These are phyloP conservation scores for Caracal caracal DNA, from an alignment of 2,113 vertebrate genomes.

Conservation along the genomic window DNA sequence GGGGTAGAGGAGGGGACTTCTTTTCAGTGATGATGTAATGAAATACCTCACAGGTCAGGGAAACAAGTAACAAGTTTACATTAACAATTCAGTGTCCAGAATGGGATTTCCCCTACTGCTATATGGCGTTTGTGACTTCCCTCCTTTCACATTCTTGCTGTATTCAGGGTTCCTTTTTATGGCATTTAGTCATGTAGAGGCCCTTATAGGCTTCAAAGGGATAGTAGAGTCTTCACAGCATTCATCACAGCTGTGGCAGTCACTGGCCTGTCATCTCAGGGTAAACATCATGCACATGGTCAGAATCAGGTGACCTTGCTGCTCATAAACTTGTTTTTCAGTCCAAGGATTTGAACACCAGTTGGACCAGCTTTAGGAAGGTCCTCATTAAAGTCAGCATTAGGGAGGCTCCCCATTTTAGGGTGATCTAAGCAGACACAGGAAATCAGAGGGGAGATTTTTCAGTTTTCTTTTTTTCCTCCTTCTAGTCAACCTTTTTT, in stretches of 20 bases:
- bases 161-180: constrained; percentile 63
- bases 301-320: constrained; percentile 71
- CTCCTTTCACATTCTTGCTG: constrained; percentile 31
- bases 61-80: constrained; percentile 52
- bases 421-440: constrained; percentile 47
- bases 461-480: background rate
- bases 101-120: constrained; percentile 37
- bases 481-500: background rate
- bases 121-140: constrained; percentile 25
- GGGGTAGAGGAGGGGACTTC: background rate
- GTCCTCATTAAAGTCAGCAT: constrained; percentile 66
- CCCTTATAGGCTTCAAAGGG: constrained; percentile 65
- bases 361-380: constrained; percentile 74
- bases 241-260: constrained; percentile 58
- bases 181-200: constrained; percentile 58
- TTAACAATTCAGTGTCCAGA: constrained; percentile 12
- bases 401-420: constrained; percentile 63
- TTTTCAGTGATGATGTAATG: constrained; percentile 56
- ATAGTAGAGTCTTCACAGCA: constrained; percentile 51
- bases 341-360: constrained; percentile 63
- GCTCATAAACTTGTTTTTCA: constrained; percentile 79
- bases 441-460: constrained; percentile 25
- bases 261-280: constrained; percentile 56
- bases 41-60: constrained; percentile 19
- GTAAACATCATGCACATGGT: constrained; percentile 69